These are phyloP conservation scores for Drosophila yakuba DNA, from an alignment of 1,140 invertebrate species.

Conservation along the genomic window DNA sequence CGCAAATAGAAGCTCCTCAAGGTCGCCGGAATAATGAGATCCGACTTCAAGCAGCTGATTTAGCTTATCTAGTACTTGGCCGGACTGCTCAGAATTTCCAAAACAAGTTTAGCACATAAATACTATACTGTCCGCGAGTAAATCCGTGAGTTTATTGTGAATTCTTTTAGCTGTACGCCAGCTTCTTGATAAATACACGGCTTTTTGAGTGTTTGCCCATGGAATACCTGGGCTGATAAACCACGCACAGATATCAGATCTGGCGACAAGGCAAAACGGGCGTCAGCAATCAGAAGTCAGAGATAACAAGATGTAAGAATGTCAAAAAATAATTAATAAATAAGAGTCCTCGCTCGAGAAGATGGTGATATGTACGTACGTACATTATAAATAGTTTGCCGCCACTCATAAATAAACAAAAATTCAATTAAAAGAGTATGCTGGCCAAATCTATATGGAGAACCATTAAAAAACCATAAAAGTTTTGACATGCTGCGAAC, in stretches of 20 bases:
- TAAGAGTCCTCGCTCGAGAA: neutral
- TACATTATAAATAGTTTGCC: constrained; percentile 48
- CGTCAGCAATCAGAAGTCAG: constrained; percentile 40
- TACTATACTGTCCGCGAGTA: constrained; percentile 24
- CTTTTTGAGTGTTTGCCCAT: constrained; percentile 42
- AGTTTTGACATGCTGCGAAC: constrained; percentile 71
- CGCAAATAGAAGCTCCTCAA: constrained; percentile 41
- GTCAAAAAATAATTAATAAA: constrained; percentile 3
- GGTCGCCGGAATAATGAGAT: constrained; percentile 25
- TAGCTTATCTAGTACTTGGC: constrained; percentile 24
- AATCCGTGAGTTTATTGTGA: constrained; percentile 28
- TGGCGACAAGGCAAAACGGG: constrained; percentile 33
- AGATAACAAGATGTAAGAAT: constrained; percentile 32
- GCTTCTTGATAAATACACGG: constrained; percentile 39
- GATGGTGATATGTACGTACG: too few relatives aligned
- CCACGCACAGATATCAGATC: constrained; percentile 34
- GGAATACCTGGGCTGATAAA: constrained; percentile 37
- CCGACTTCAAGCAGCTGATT: constrained; percentile 33
- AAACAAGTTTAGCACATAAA: constrained; percentile 21
- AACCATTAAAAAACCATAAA: constrained; percentile 64
- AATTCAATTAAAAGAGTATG: constrained; percentile 63
- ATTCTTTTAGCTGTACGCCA: constrained; percentile 33
- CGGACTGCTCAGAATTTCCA: constrained; percentile 11
- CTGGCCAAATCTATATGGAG: constrained; percentile 35
- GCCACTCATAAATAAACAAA: constrained; percentile 49